phyloP scores from a whole-genome alignment of 1,140 invertebrate species.

The Brachionus plicatilis region DNA sequence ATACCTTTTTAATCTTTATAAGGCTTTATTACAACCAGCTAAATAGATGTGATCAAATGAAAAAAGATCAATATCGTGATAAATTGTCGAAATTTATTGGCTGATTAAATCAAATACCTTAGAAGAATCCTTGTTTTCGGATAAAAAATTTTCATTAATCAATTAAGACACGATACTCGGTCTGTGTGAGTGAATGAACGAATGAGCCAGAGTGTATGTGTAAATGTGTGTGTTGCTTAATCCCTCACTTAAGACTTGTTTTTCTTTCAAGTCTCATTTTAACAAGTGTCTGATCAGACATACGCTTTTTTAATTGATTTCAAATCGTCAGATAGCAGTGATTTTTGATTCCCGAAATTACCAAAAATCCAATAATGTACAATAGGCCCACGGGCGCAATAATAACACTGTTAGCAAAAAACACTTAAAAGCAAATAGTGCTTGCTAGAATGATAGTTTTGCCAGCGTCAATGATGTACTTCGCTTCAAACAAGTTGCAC shows the following conservation, averaged over 20 bases:
- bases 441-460: background rate
- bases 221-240: background rate
- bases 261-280: background rate
- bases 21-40: background rate
- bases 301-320: background rate
- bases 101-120: slow-evolving; percentile 11
- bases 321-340: background rate
- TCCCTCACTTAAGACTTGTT: background rate
- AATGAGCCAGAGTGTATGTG: background rate
- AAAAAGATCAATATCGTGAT: slow-evolving; percentile 14
- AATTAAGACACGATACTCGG: background rate
- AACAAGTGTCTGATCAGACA: background rate
- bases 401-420: background rate
- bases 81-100: background rate
- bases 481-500: background rate
- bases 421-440: background rate
- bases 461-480: background rate
- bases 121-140: background rate
- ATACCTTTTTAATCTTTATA: background rate
- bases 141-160: background rate
- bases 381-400: background rate
- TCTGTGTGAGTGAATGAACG: background rate
- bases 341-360: slow-evolving; percentile 1
- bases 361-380: slow-evolving; percentile 21
- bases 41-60: background rate